Base-by-base conservation (phyloP, 2,113 vertebrate species). In the Elephas maximus region DNA sequence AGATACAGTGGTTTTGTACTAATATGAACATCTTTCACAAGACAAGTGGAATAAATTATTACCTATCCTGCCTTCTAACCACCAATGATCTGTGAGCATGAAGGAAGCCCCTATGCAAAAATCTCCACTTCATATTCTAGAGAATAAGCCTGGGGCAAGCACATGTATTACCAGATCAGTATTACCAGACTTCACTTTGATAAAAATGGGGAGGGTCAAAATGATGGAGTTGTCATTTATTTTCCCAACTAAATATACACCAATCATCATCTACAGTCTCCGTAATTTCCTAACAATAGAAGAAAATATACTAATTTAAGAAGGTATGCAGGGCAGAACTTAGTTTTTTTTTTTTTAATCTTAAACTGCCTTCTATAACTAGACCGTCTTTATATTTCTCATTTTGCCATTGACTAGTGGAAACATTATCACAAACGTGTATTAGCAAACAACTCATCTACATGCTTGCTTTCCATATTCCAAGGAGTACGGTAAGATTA, bases 11-110 rank as follows among this genome's bases (percentile, higher is more conserved):
- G 20, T 73, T 95, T 88, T 91, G 30, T 74, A 88, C 95, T 82
- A 98, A 97, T 95, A 97, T 97, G 91, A 98, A 76, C 88, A 96
- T 97, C 93, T 98, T 98, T 97, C 93, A 97, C 81, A 97, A 96
- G n/a, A 73, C 95, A 98, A 95, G 97, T 97, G 80, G 79, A 97
- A 97, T 98, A 97, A 96, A 94, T 98, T 97, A 97, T 98, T 89
- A 84, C 14, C 63, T 88, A 79, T 84, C 63, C 73, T 83, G 23
- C 6, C 51, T 48, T 90, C 24, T 60, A 26, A 92, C 48, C 67
- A 18, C 63, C 57, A 88, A 74, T 33, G 71, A 33, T 60, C 77
- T 90, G 8, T 88, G 84, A 90, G 37, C 23, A 81, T n/a, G 26
- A 80, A 67, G 65, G 24, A 79, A 83, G 20, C 9, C 26, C 14